These are phyloP conservation scores for Atta texana DNA, from an alignment of 1,140 invertebrate genomes.

Conservation along the genomic window DNA sequence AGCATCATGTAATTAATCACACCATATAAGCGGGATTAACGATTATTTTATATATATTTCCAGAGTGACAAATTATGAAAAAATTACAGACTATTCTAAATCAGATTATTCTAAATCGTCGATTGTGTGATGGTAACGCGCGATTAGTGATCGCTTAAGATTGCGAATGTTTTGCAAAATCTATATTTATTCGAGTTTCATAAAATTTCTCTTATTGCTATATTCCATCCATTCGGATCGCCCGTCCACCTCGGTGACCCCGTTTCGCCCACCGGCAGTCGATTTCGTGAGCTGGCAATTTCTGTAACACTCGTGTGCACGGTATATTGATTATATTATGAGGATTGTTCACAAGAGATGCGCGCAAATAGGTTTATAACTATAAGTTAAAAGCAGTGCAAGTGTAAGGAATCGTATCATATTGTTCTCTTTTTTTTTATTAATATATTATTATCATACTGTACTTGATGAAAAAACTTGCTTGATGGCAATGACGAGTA, in stretches of 20 bases:
- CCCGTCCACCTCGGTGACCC: slow-evolving; percentile 54
- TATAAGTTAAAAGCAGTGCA: background rate
- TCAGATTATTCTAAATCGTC: background rate
- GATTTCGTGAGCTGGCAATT: slow-evolving; percentile 72
- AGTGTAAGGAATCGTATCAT: background rate
- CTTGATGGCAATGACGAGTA: background rate
- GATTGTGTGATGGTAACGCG: background rate
- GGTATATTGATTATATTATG: slow-evolving; percentile 62
- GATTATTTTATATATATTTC: too few species aligned
- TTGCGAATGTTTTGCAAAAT: slow-evolving; percentile 41
- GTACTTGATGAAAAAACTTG: background rate
- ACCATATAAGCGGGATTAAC: background rate
- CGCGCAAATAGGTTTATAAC: background rate
- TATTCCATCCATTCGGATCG: slow-evolving; percentile 55
- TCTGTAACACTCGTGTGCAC: slow-evolving; percentile 61
- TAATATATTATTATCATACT: background rate
- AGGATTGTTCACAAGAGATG: slow-evolving; percentile 44
- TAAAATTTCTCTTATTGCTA: slow-evolving; percentile 58
- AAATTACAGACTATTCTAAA: too few species aligned
- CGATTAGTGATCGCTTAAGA: slow-evolving; percentile 12
- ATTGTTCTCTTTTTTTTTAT: background rate
- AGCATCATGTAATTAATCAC: background rate
- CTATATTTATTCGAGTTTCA: slow-evolving; percentile 33
- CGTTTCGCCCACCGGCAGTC: slow-evolving; percentile 58
- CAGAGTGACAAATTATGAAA: too few species aligned